These are phyloP conservation scores for Vidua chalybeata DNA, from an alignment of 2,113 vertebrate genomes.

Conservation along the genomic window DNA sequence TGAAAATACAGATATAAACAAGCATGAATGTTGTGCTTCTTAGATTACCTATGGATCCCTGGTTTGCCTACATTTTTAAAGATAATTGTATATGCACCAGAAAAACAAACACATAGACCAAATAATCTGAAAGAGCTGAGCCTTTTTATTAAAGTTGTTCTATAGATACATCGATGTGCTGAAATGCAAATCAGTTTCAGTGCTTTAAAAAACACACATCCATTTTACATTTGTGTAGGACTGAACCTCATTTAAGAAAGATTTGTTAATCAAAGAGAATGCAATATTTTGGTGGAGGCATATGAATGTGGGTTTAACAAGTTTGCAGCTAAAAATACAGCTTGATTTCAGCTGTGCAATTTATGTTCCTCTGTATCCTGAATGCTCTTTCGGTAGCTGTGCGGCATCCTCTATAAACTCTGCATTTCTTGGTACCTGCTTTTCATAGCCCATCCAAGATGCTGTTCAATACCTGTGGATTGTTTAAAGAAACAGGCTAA, in stretches of 20 bases:
- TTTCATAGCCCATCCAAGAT: neutral
- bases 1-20: constrained; percentile 76
- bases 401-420: neutral
- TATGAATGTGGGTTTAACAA: constrained; percentile 66
- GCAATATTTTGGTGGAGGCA: constrained; percentile 72
- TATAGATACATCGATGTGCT: neutral
- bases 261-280: constrained; percentile 79
- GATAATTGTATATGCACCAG: neutral
- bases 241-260: constrained; percentile 64
- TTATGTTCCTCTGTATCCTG: neutral
- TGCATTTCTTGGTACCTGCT: neutral
- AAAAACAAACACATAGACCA: constrained; percentile 31
- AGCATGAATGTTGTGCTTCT: constrained; percentile 49
- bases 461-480: neutral
- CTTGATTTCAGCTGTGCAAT: constrained; percentile 17
- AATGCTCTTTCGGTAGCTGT: neutral
- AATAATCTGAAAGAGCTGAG: constrained; percentile 1
- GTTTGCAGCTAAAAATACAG: constrained; percentile 59
- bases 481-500: neutral
- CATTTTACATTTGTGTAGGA: constrained; percentile 43
- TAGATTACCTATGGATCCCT: constrained; percentile 47
- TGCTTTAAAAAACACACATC: constrained; percentile 44
- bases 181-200: constrained; percentile 22
- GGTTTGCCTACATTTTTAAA: constrained; percentile 44
- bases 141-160: neutral